These are phyloP conservation scores for Zeuzera pyrina DNA, from an alignment of 2,888 invertebrate genomes.

Conservation along the genomic window DNA sequence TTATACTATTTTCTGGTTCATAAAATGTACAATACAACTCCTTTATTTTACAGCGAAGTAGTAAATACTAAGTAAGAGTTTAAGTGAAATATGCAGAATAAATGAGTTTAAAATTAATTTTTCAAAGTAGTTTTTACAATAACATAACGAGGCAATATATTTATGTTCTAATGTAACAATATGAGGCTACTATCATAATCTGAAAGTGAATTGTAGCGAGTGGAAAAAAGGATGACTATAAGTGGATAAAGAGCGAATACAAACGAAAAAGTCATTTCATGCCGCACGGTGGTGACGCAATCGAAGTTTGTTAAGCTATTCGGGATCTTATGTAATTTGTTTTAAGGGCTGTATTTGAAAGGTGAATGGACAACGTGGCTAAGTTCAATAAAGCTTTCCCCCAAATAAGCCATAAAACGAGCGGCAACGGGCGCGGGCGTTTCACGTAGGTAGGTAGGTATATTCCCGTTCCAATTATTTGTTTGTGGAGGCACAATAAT, in stretches of 20 bases:
- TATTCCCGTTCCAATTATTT: constrained; percentile 69
- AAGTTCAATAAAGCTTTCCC: constrained; percentile 72
- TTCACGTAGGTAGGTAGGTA: constrained; percentile 36
- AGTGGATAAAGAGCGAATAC: constrained; percentile 71
- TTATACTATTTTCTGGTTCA: background rate
- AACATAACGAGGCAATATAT: constrained; percentile 53
- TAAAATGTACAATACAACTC: background rate
- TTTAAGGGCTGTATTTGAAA: constrained; percentile 43
- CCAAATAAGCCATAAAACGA: constrained; percentile 72
- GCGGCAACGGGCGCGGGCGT: constrained; percentile 61
- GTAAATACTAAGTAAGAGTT: background rate
- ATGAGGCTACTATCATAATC: constrained; percentile 51
- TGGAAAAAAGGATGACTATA: constrained; percentile 68
- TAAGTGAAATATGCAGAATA: constrained; percentile 14
- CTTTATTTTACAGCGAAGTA: background rate
- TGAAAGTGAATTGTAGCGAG: constrained; percentile 71
- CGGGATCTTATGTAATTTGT: constrained; percentile 26
- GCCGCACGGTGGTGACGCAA: constrained; percentile 60
- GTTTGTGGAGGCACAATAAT: constrained; percentile 72
- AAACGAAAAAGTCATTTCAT: constrained; percentile 72
- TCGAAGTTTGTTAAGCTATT: constrained; percentile 24
- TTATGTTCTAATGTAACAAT: no score
- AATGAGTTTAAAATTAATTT: constrained; percentile 28
- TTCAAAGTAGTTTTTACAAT: no score
- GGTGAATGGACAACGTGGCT: constrained; percentile 50